Evolutionary conservation across 1,140 invertebrate genomes (phyloP), one percentile per base, ranked within the genome.

Genomic region (Drosophila seguyi): DNA sequence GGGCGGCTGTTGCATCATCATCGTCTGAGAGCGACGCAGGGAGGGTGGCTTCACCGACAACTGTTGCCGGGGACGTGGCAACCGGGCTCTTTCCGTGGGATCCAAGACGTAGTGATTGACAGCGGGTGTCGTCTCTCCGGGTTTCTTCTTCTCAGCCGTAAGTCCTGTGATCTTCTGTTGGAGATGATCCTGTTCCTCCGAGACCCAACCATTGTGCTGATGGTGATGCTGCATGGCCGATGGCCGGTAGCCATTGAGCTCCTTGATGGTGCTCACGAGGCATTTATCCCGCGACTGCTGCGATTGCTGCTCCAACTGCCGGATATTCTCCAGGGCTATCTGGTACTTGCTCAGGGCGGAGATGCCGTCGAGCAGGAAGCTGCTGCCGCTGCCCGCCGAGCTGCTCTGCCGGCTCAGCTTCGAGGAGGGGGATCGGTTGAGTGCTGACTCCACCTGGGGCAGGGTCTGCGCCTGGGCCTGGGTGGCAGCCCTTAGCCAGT

Each of bases 401-500:
- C 84, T 87, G 20, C 79, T 57, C 55, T 91, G 82, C 10, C 81
- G 65, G 16, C 47, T 71, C 4, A 90, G 56, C 8, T 69, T 79
- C 25, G 53, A 29, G 34, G 53, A 29, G 34, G 73, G 18, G 13
- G 48, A 55, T 14, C 55, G n/a, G n/a, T 29, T 18, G 20, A 29
- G 18, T 25, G 25, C n/a, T n/a, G 25, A 14, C 83, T 34, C 44
- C 52, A 55, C 52, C 52, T 55, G 20, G 22, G 92, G 52, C 14
- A 18, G 47, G 47, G 10, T 38, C 20, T 38, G 50, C 2, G 5
- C 16, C 4, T 55, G 52, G 7, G 56, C 47, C 45, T 41, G 36
- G 14, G n/a, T 39, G 20, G 93, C 92, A 6, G 95, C 94, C 79
- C 96, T 96, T 52, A 96, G 94, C 97, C 97, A 97, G 81, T 96